These are phyloP conservation scores for Gallinago solitaria DNA, from an alignment of 2,797 vertebrate species.

Conservation along the genomic window DNA sequence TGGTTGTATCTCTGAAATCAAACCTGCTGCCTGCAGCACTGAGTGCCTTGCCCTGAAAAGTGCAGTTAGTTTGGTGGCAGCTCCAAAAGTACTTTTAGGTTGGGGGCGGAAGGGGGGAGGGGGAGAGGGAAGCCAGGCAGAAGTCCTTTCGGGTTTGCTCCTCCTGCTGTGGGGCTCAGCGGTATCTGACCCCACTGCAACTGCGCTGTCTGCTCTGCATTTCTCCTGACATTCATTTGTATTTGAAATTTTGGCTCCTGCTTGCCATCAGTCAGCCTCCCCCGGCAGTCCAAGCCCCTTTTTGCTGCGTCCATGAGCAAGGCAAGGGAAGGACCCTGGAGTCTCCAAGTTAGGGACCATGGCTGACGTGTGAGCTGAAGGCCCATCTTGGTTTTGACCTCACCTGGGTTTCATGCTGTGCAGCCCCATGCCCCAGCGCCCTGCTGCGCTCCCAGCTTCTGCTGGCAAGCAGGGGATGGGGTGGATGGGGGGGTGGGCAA, in stretches of 20 bases:
- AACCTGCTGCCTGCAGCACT: neutral
- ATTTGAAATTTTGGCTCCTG: neutral
- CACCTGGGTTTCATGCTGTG: neutral
- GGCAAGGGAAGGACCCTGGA: rapidly evolving
- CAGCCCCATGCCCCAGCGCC: rapidly evolving
- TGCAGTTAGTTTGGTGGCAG: neutral
- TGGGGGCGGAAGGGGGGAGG: too few relatives aligned
- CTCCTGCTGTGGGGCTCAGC: neutral
- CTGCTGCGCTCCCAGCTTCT: neutral
- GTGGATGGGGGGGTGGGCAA: neutral
- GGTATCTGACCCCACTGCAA: neutral
- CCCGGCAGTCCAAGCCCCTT: neutral
- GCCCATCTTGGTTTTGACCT: neutral
- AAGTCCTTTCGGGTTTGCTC: neutral
- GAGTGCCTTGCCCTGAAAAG: neutral
- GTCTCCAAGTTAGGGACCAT: too few relatives aligned
- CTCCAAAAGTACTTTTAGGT: neutral
- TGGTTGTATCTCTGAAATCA: neutral
- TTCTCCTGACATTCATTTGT: neutral
- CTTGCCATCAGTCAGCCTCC: neutral
- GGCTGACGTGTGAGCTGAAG: neutral
- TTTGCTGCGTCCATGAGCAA: neutral
- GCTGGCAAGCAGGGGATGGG: neutral
- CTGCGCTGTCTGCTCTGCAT: neutral
- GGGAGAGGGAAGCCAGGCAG: neutral